Percentiles rank a stretch among this genome's conserved stretches.
Evolutionary conservation across 2,888 invertebrate species (phyloP).

Genomic region (Enchytraeus crypticus): DNA sequence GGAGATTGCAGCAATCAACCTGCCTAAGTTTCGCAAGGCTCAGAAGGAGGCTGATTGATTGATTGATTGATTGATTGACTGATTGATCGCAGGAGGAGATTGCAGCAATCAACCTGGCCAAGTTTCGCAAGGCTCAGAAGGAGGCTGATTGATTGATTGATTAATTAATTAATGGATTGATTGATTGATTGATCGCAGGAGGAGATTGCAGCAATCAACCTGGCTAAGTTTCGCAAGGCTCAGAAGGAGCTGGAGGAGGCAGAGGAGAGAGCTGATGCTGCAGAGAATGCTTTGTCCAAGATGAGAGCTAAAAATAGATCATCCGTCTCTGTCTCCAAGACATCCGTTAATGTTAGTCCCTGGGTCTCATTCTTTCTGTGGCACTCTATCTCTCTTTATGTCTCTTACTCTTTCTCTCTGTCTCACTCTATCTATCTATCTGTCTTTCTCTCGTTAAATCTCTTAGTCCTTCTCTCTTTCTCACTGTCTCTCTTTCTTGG

Average conservation of each 20-base stretch:
- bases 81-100: slow-evolving; percentile 47
- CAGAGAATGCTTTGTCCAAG: slow-evolving; percentile 50
- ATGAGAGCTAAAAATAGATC: slow-evolving; percentile 47
- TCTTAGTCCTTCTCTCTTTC: too few species aligned
- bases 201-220: slow-evolving; percentile 52
- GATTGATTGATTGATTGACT: too few species aligned
- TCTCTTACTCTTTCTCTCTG: too few species aligned
- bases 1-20: slow-evolving; percentile 52
- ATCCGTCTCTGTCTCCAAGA: slow-evolving; percentile 35
- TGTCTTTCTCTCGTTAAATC: too few species aligned
- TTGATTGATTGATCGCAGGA: slow-evolving; percentile 43
- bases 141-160: too few species aligned
- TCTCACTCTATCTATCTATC: too few species aligned
- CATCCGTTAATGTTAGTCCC: too few species aligned
- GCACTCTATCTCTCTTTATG: too few species aligned
- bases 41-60: slow-evolving; percentile 34
- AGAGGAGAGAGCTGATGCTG: slow-evolving; percentile 52
- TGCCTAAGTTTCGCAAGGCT: slow-evolving; percentile 52
- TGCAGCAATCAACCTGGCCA: slow-evolving; percentile 52
- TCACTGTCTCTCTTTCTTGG: too few species aligned
- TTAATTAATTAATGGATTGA: too few species aligned
- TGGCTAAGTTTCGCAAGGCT: slow-evolving; percentile 53
- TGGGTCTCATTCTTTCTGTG: too few species aligned
- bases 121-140: slow-evolving; percentile 52
- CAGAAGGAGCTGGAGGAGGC: slow-evolving; percentile 53